Base-by-base conservation (phyloP, 1,140 invertebrate genomes). In the Caenorhabditis elegans region DNA sequence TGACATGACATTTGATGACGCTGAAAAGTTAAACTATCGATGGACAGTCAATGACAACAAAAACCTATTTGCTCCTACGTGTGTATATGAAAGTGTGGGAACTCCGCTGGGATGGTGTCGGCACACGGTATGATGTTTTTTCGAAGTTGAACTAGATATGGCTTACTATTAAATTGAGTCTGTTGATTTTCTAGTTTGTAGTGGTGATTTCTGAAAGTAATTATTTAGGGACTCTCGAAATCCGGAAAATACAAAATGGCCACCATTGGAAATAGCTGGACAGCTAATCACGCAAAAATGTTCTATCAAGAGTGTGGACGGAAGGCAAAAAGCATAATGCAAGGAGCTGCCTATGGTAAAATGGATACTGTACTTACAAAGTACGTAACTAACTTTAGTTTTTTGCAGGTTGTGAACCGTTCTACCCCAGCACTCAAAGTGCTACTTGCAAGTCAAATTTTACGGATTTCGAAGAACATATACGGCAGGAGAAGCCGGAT, bases 201-300 rank as follows among this genome's bases (percentile, higher is more conserved):
- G 15, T 43, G 39, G 39, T 43, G 15, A 15, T 43, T 43, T n/a
- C n/a, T n/a, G n/a, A n/a, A n/a, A n/a, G n/a, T n/a, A n/a, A n/a
- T n/a, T n/a, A n/a, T 70, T 31, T 2, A 39, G 60, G 26, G 34
- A 24, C 34, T 70, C 4, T 34, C 13, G 2, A 31, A 31, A 60
- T 31, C 34, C 13, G 31, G 34, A 10, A 70, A 70, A 22, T 70
- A 39, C 60, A 70, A 70, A 39, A 22, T 70, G 17, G 60, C 60
- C 11, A 70, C n/a, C 5, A 70, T 70, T 43, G 60, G 60, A 43
- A 70, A 70, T n/a, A 70, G 60, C 43, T 70, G 31, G 60, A 39
- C 60, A 0, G 60, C 60, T 13, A 70, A 70, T 10, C 60, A 70
- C 34, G 60, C 60, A 0, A 70, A n/a, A 70, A 36, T 70, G 31